Evolutionary conservation across 2,888 invertebrate genomes (phyloP), one percentile per base, ranked within the genome.

Genomic region (Napeogenes inachia): DNA sequence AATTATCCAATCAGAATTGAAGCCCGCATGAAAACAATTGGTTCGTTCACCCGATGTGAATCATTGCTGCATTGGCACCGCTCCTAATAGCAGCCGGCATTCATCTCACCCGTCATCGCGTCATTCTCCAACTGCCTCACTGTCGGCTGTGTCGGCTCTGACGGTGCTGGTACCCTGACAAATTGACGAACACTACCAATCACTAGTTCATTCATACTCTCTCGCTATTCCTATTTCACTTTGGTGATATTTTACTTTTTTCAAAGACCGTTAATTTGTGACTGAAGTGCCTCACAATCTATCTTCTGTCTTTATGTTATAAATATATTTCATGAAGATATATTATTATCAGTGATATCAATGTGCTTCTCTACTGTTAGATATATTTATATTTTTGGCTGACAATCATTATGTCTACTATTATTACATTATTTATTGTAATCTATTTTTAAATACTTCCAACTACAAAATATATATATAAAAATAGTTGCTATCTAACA

Each of bases 21-120:
- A 79, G 75, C 85, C 85, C 87, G 87, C 87, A 86, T 87, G 86
- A 88, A 87, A 88, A 88, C 89, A 87, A 89, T 89, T 87, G 88
- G 82, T 77, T 79, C 77, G 76, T 80, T 88, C 85, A 86, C 87
- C 78, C 85, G 82, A 82, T 81, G 83, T 85, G 87, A 84, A 83
- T 85, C 85, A 85, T 83, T 76, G 75, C 71, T 81, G 77, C 81
- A 78, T 89, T 90, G 89, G 89, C 89, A 85, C 77, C 75, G 75
- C 79, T 81, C 89, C 89, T 90, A 90, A 90, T 88, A 88, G 88
- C 81, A 81, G 76, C 79, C 77, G 82, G 83, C 84, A 83, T 87
- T 84, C 83, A 87, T 89, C 86, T 84, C 83, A 74, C 71, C 84
- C 85, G 89, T 89, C 89, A 88, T 82, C 89, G 85, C 74, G 65